Conservation (phyloP, 2,797 vertebrate species). For the Sebastolobus altivelis region DNA sequence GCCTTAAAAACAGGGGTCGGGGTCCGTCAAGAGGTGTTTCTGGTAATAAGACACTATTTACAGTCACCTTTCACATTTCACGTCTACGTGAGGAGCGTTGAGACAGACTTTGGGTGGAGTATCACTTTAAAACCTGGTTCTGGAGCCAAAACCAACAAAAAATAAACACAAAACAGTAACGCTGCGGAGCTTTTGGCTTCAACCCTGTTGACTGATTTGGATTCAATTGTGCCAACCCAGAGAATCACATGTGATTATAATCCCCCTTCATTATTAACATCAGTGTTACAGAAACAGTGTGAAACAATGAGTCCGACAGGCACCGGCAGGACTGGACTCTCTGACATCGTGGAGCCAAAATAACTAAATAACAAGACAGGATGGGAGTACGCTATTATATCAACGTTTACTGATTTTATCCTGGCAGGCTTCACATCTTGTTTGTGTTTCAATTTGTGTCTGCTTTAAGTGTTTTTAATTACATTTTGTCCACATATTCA, state of each 20-base stretch:
- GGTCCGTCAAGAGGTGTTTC: background rate
- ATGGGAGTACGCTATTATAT: background rate
- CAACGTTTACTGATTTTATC: background rate
- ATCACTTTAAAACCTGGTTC: background rate
- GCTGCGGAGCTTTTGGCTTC: background rate
- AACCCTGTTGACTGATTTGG: background rate
- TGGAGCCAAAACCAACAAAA: slow-evolving; percentile 31
- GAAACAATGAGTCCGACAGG: slow-evolving; percentile 61
- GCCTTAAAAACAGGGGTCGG: background rate
- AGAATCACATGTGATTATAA: slow-evolving; percentile 6
- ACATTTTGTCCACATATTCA: background rate
- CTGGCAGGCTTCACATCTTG: background rate
- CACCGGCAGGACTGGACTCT: slow-evolving; percentile 54
- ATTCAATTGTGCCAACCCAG: slow-evolving; percentile 15
- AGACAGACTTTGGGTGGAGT: slow-evolving; percentile 43
- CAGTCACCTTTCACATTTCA: background rate
- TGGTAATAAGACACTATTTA: background rate
- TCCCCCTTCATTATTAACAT: slow-evolving; percentile 44
- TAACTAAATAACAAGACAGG: slow-evolving; percentile 11
- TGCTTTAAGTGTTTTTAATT: background rate
- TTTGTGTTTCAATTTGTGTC: background rate
- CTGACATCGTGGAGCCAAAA: slow-evolving; percentile 41
- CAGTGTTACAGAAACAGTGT: slow-evolving; percentile 33
- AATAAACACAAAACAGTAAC: slow-evolving; percentile 2
- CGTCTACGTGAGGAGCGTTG: background rate